phyloP scores from a whole-genome alignment of 1,140 invertebrate species.

The Meloidogyne hapla region DNA sequence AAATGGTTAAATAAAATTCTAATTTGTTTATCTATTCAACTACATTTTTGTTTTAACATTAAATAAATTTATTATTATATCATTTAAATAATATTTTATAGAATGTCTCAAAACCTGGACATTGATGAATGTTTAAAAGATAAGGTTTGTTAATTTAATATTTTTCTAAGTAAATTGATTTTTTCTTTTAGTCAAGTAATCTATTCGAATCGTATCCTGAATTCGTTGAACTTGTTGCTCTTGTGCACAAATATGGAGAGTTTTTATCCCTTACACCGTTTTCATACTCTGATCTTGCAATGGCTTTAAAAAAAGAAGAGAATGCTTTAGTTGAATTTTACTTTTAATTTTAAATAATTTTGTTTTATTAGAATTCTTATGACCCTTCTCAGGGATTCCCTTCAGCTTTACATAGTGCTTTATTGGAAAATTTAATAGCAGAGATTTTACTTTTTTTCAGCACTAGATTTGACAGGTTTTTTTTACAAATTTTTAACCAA shows the following conservation, averaged over 20 bases:
- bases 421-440: slow-evolving; percentile 23
- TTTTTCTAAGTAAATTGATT: background rate
- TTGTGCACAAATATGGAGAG: slow-evolving; percentile 17
- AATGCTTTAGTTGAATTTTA: background rate
- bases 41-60: background rate
- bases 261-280: slow-evolving; percentile 20
- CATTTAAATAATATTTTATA: background rate
- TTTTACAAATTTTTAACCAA: background rate
- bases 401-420: background rate
- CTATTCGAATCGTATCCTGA: slow-evolving; percentile 10
- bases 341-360: slow-evolving; percentile 7
- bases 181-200: background rate
- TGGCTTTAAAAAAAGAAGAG: slow-evolving; percentile 13
- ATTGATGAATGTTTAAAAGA: slow-evolving; percentile 23
- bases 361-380: background rate
- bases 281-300: slow-evolving; percentile 12
- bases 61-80: background rate
- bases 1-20: background rate
- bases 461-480: slow-evolving; percentile 26
- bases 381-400: background rate
- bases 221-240: slow-evolving; percentile 26
- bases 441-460: slow-evolving; percentile 23
- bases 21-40: background rate
- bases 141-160: background rate
- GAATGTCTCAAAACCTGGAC: slow-evolving; percentile 4